Conservation (phyloP, 2,888 invertebrate genomes). For the Caenorhabditis sp. region DNA sequence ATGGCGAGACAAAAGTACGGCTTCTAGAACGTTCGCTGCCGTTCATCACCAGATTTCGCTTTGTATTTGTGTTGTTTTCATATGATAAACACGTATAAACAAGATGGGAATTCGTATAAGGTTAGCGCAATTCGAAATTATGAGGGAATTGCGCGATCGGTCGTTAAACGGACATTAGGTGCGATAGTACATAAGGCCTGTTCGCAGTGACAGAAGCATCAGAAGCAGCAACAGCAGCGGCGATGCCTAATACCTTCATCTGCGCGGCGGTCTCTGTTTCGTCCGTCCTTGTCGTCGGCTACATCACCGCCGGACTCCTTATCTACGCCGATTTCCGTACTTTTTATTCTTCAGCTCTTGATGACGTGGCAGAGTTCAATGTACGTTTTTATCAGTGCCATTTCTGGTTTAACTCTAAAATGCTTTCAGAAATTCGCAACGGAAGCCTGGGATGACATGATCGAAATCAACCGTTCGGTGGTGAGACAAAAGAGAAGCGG, state of each 20-base stretch:
- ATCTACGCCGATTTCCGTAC: slow-evolving; percentile 45
- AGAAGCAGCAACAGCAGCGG: no score
- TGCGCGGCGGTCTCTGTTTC: slow-evolving; percentile 38
- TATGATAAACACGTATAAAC: slow-evolving; percentile 52
- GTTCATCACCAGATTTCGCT: slow-evolving; percentile 17
- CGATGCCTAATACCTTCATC: slow-evolving; percentile 40
- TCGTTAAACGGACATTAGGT: slow-evolving; percentile 41
- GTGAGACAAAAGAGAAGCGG: slow-evolving; percentile 39
- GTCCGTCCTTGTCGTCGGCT: slow-evolving; percentile 39
- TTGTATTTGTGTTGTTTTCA: slow-evolving; percentile 27
- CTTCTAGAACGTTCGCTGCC: slow-evolving; percentile 62
- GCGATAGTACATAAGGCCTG: slow-evolving; percentile 35
- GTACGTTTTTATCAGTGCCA: slow-evolving; percentile 12
- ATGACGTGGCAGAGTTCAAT: slow-evolving; percentile 53
- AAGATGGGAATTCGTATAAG: slow-evolving; percentile 36
- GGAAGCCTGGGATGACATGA: slow-evolving; percentile 58
- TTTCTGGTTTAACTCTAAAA: neutral
- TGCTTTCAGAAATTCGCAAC: slow-evolving; percentile 40
- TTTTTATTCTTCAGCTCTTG: slow-evolving; percentile 33
- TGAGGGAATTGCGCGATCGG: slow-evolving; percentile 51
- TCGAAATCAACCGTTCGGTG: slow-evolving; percentile 35
- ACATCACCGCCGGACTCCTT: slow-evolving; percentile 42
- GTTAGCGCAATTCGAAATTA: slow-evolving; percentile 28
- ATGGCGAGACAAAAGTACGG: slow-evolving; percentile 75
- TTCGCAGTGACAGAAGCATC: slow-evolving; percentile 9